Conservation (phyloP, 2,888 invertebrate genomes). For the Lobophora halterata region DNA sequence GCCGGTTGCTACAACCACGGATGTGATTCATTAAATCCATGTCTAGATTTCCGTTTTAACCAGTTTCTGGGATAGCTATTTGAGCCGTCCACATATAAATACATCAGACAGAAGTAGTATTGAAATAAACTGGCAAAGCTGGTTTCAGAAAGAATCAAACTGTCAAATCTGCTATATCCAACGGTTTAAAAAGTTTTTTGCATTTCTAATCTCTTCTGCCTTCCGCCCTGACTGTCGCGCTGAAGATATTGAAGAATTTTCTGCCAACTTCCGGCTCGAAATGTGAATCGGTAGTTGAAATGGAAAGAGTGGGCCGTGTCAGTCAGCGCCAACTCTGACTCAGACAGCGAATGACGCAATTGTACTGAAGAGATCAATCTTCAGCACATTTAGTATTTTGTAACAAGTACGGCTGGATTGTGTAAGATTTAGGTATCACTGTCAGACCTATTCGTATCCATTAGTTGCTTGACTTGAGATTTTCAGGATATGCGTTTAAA, state of each 20-base stretch:
- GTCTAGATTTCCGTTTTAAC: constrained; percentile 73
- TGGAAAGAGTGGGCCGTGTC: constrained; percentile 23
- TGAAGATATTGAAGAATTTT: constrained; percentile 29
- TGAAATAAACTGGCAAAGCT: constrained; percentile 27
- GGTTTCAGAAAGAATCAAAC: constrained; percentile 22
- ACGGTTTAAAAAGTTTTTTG: constrained; percentile 25
- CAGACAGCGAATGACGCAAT: constrained; percentile 28
- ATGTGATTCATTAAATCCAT: constrained; percentile 69
- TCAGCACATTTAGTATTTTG: constrained; percentile 11
- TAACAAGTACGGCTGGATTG: constrained; percentile 9
- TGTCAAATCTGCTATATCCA: constrained; percentile 27
- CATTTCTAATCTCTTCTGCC: constrained; percentile 31
- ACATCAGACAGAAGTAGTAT: constrained; percentile 33
- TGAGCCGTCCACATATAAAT: constrained; percentile 37
- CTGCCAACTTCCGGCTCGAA: constrained; percentile 39
- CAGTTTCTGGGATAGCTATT: constrained; percentile 52
- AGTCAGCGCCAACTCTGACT: constrained; percentile 20
- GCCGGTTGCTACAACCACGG: constrained; percentile 54
- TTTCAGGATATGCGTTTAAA: background rate
- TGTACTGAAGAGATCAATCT: constrained; percentile 21
- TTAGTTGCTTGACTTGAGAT: constrained; percentile 8
- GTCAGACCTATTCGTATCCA: constrained; percentile 20
- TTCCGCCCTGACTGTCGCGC: constrained; percentile 31
- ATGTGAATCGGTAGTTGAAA: constrained; percentile 11
- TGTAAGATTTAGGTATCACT: constrained; percentile 17